A percentile compares a stretch with the other conserved stretches of the same genome.
These are phyloP conservation scores for Aphaenogaster rudis DNA, from an alignment of 1,140 invertebrate species.

Conservation along the genomic window DNA sequence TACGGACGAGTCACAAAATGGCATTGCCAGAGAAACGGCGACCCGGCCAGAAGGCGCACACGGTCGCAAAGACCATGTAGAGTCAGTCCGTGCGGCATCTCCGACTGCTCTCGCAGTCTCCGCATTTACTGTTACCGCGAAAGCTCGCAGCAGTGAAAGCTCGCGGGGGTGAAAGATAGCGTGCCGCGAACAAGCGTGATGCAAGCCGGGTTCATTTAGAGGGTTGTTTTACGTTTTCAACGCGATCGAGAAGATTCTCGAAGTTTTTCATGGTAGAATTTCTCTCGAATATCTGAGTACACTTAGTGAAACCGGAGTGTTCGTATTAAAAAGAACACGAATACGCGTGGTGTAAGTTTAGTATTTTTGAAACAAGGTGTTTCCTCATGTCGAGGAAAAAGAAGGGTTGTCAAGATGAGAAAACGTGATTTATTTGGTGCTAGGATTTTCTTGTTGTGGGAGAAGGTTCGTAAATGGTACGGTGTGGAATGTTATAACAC, in stretches of 20 bases:
- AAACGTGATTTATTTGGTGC: conserved; percentile 14
- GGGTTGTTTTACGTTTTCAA: not conserved
- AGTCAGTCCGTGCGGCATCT: conserved; percentile 73
- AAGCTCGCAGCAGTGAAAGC: conserved; percentile 21
- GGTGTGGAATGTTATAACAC: too few species aligned
- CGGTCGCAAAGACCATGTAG: conserved; percentile 53
- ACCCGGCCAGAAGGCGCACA: conserved; percentile 65
- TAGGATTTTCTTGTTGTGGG: not conserved
- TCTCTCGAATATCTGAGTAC: not conserved
- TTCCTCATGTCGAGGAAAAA: conserved; percentile 2
- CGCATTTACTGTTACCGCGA: conserved; percentile 5
- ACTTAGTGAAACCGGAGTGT: conserved; percentile 3
- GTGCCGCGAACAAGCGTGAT: conserved; percentile 6
- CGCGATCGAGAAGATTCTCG: not conserved
- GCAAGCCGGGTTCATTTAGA: not conserved
- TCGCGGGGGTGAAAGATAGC: conserved; percentile 12
- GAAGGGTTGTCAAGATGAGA: conserved; percentile 16
- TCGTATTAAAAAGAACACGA: not conserved
- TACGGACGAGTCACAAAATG: conserved; percentile 74
- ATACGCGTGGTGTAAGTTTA: not conserved
- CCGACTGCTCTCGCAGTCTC: conserved; percentile 40
- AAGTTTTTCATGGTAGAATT: not conserved
- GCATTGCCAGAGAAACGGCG: conserved; percentile 72
- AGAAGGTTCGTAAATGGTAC: conserved; percentile 18
- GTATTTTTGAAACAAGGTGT: not conserved